Conservation (phyloP, 2,113 vertebrate genomes). For the Corythornis cristatus region DNA sequence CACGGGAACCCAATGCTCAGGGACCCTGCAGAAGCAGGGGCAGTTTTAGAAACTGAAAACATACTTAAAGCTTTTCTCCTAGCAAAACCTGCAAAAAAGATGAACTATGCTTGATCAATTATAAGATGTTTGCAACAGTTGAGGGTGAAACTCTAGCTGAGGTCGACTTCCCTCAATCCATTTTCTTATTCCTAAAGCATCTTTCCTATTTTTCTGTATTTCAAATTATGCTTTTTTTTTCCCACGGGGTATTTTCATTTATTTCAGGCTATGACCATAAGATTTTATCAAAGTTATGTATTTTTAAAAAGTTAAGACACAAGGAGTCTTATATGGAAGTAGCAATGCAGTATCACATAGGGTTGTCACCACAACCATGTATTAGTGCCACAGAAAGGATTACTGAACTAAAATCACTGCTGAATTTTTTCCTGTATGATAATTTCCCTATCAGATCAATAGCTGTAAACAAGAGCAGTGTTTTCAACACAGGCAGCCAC, state of each 20-base stretch:
- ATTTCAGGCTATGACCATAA: not conserved
- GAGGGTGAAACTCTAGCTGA: not conserved
- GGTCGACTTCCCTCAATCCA: not conserved
- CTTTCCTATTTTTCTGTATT: not conserved
- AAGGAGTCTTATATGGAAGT: not conserved
- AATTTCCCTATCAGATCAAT: not conserved
- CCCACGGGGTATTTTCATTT: not conserved
- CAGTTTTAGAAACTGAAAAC: not conserved
- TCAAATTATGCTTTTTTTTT: not conserved
- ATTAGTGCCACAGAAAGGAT: not conserved
- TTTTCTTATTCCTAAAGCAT: not conserved
- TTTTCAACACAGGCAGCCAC: not conserved
- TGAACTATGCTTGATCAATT: not conserved
- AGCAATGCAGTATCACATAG: not conserved
- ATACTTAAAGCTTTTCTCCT: not conserved
- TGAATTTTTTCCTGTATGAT: not conserved
- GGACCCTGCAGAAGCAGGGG: not conserved
- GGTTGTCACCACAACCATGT: not conserved
- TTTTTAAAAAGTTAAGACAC: not conserved
- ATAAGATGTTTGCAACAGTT: not conserved
- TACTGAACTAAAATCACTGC: not conserved
- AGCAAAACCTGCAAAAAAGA: not conserved
- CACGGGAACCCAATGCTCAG: not conserved
- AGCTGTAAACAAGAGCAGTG: not conserved
- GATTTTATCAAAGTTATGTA: not conserved